phyloP scores from a whole-genome alignment of 2,797 vertebrate genomes.

The Gallinago nigripennis region DNA sequence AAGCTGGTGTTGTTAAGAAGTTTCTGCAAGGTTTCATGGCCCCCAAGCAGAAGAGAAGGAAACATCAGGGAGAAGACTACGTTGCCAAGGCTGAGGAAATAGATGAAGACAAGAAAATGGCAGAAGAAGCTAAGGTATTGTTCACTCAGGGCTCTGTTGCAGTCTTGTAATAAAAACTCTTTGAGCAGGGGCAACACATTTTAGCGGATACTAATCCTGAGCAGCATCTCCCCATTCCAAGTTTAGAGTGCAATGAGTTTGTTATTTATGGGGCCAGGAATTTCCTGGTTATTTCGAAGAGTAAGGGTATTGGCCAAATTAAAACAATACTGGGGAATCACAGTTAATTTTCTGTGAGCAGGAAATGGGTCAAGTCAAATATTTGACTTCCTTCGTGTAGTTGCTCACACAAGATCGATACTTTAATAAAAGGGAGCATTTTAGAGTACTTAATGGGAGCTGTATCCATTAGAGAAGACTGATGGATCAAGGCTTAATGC shows the following conservation, averaged over 20 bases:
- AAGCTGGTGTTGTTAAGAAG: constrained; percentile 96
- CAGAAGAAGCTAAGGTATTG: constrained; percentile 94
- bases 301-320: not conserved
- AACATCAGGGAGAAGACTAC: constrained; percentile 86
- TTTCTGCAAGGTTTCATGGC: constrained; percentile 99
- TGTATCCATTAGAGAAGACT: not conserved
- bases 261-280: not conserved
- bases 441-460: not conserved
- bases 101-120: constrained; percentile 94
- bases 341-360: not conserved
- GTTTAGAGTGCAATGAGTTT: not conserved
- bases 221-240: not conserved
- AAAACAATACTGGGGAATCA: not conserved
- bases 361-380: not conserved
- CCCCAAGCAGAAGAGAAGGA: constrained; percentile 95
- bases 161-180: not conserved
- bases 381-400: not conserved
- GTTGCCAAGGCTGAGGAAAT: constrained; percentile 88
- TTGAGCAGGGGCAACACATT: not conserved
- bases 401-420: not conserved
- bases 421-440: not conserved
- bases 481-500: not conserved
- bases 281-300: not conserved
- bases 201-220: not conserved
- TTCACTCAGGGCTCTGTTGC: not conserved